These are phyloP conservation scores for Rhinoraja longicauda DNA, from an alignment of 2,797 vertebrate species.

Conservation along the genomic window DNA sequence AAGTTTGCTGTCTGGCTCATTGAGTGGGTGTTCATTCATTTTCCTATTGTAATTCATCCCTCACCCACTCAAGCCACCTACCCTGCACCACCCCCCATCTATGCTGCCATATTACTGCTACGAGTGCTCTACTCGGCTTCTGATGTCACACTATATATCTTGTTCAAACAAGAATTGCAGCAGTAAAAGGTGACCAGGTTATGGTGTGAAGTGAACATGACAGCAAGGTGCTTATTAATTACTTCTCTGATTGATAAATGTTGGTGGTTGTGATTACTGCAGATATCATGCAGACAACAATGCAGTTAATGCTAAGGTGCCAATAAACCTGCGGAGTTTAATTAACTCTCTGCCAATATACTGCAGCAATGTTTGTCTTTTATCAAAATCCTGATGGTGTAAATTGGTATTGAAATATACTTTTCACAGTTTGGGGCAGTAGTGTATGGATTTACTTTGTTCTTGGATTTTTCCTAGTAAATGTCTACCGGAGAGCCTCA, in stretches of 20 bases:
- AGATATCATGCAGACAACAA: not conserved
- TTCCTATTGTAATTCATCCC: not conserved
- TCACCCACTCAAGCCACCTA: not conserved
- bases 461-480: not conserved
- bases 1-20: not conserved
- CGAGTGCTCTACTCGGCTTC: not conserved
- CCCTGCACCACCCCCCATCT: not conserved
- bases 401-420: slow-evolving; percentile 26
- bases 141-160: slow-evolving; percentile 25
- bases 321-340: slow-evolving; percentile 12
- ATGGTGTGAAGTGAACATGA: not conserved
- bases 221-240: slow-evolving; percentile 21
- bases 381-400: not conserved
- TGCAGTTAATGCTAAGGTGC: not conserved
- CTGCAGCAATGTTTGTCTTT: not conserved
- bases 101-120: not conserved
- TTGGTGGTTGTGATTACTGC: slow-evolving; percentile 6
- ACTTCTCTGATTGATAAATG: not conserved
- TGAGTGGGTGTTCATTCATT: not conserved
- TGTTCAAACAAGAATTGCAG: not conserved
- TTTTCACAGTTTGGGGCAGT: not conserved
- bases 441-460: not conserved
- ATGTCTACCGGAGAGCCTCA: not conserved
- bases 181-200: not conserved
- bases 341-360: not conserved